These are phyloP conservation scores for Rotaria socialis DNA, from an alignment of 2,888 invertebrate genomes.

Conservation along the genomic window DNA sequence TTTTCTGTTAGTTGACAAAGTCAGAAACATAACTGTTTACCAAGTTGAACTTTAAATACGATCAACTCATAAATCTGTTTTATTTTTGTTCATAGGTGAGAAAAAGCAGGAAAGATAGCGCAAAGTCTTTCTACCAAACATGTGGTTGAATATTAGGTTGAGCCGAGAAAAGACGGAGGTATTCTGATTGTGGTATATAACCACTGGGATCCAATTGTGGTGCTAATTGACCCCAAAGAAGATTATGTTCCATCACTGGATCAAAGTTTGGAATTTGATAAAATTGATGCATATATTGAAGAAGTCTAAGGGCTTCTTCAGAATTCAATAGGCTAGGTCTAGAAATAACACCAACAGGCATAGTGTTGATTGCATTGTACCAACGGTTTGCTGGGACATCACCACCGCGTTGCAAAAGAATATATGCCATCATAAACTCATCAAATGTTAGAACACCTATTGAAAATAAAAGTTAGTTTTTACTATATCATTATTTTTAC, in stretches of 20 bases:
- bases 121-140: background rate
- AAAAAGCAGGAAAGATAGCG: background rate
- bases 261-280: background rate
- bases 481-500: too few species aligned
- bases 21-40: too few species aligned
- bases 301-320: background rate
- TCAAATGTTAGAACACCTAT: conserved; percentile 18
- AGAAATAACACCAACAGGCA: background rate
- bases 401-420: background rate
- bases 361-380: background rate
- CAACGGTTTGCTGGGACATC: background rate
- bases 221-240: background rate
- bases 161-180: background rate
- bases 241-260: background rate
- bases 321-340: background rate
- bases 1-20: too few species aligned
- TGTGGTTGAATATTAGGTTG: background rate
- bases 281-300: background rate
- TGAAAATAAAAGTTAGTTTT: background rate
- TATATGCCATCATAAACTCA: conserved; percentile 16
- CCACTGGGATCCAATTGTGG: background rate
- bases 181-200: background rate
- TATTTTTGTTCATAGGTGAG: too few species aligned
- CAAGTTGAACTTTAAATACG: too few species aligned
- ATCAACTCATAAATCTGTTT: too few species aligned